Evolutionary conservation across 2,113 vertebrate species (phyloP).

Genomic region (Syngnathus floridae): DNA sequence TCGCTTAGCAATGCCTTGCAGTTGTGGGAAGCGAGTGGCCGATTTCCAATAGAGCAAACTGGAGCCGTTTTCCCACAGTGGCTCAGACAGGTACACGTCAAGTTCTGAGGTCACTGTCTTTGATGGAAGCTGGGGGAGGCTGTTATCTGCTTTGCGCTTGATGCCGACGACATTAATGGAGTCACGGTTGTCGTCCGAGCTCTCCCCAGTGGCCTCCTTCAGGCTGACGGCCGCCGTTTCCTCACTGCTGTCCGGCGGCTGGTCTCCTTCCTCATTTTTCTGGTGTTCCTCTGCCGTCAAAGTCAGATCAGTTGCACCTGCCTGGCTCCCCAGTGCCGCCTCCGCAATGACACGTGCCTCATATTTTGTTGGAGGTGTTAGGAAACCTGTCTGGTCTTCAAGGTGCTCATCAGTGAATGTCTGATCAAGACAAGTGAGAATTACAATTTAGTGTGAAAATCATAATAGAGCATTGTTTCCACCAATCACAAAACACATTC

Average conservation of each 20-base stretch:
- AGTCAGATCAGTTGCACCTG: slow-evolving; percentile 2
- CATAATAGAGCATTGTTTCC: not conserved
- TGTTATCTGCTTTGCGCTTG: slow-evolving; percentile 59
- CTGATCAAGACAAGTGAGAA: slow-evolving; percentile 28
- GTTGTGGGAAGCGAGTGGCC: slow-evolving; percentile 55
- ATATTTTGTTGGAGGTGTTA: slow-evolving; percentile 54
- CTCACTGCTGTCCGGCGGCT: slow-evolving; percentile 5
- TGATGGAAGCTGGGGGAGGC: slow-evolving; percentile 39
- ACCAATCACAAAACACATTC: not conserved
- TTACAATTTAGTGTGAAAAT: not conserved
- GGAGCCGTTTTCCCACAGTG: slow-evolving; percentile 38
- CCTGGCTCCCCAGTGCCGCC: slow-evolving; percentile 17
- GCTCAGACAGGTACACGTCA: slow-evolving; percentile 61
- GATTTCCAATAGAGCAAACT: slow-evolving; percentile 58
- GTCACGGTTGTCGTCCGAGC: slow-evolving; percentile 4
- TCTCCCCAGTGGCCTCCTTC: not conserved
- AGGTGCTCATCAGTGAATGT: slow-evolving; percentile 50
- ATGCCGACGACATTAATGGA: slow-evolving; percentile 21
- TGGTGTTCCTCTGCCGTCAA: slow-evolving; percentile 11
- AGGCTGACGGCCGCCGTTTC: not conserved
- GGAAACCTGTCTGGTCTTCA: slow-evolving; percentile 20
- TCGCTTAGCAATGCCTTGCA: slow-evolving; percentile 54
- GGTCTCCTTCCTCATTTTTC: not conserved
- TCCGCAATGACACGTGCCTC: slow-evolving; percentile 49
- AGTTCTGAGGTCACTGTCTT: slow-evolving; percentile 55